Conservation (phyloP, 2,888 invertebrate genomes). For the Hyalella azteca region DNA sequence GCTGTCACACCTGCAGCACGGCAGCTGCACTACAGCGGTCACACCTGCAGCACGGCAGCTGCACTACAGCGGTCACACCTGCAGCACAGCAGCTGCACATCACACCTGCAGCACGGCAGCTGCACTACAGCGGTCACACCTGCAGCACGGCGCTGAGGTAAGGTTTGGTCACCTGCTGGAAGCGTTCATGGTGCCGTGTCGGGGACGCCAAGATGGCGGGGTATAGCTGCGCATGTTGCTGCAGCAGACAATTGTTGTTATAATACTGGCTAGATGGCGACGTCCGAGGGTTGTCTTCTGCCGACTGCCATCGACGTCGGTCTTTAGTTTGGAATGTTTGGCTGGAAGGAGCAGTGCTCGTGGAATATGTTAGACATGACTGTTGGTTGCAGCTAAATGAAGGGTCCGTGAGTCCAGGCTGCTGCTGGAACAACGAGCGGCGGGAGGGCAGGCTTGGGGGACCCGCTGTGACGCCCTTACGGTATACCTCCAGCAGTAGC, state of each 20-base stretch:
- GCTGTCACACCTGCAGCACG: background rate
- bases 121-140: background rate
- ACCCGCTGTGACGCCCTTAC: slow-evolving; percentile 47
- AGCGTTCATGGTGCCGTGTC: slow-evolving; percentile 1
- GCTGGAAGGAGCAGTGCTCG: background rate
- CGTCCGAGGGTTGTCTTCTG: background rate
- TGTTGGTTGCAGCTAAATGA: background rate
- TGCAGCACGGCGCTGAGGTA: slow-evolving; percentile 22
- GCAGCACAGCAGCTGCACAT: background rate
- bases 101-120: background rate
- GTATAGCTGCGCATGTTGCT: background rate
- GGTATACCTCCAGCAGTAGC: slow-evolving; percentile 51
- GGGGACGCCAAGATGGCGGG: background rate
- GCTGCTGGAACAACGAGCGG: slow-evolving; percentile 20
- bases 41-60: background rate
- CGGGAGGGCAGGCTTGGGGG: slow-evolving; percentile 43
- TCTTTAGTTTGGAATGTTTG: background rate
- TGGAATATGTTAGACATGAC: too few species aligned
- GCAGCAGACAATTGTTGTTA: background rate
- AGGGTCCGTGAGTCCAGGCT: background rate
- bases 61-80: background rate
- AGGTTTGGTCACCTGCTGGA: slow-evolving; percentile 4
- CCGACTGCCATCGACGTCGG: background rate
- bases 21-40: background rate
- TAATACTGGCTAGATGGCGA: background rate